Evolutionary conservation across 2,113 vertebrate genomes (phyloP).

Genomic region (Osmerus eperlanus): DNA sequence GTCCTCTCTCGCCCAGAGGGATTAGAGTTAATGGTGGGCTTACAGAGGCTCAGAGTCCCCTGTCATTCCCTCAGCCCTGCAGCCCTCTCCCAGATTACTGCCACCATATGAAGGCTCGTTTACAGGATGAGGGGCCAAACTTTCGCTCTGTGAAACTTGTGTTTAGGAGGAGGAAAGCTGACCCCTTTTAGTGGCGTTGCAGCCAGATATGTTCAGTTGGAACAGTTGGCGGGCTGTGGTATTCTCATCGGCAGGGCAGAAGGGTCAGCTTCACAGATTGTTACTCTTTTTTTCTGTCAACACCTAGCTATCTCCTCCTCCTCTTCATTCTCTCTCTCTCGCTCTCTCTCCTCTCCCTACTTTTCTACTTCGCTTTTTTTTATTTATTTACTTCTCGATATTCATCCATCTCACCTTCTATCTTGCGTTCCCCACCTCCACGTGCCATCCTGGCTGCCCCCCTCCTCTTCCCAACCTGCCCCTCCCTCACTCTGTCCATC

Average conservation of each 20-base stretch:
- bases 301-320: constrained; percentile 2
- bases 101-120: constrained; percentile 61
- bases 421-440: background rate
- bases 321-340: constrained; percentile 15
- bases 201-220: no score
- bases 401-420: background rate
- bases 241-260: background rate
- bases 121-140: constrained; percentile 31
- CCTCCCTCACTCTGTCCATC: background rate
- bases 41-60: constrained; percentile 56
- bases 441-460: background rate
- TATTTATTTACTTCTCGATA: background rate
- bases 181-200: no score
- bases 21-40: constrained; percentile 70
- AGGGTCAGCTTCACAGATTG: background rate
- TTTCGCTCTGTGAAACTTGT: constrained; percentile 57
- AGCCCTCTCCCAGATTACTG: constrained; percentile 66
- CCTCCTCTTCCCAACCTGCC: background rate
- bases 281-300: background rate
- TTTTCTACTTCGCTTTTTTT: background rate
- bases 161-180: constrained; percentile 20
- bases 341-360: constrained; percentile 9
- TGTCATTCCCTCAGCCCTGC: constrained; percentile 32
- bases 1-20: constrained; percentile 44
- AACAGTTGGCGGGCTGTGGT: no score